A percentile compares a stretch with the other conserved stretches of the same genome.
These are phyloP conservation scores for Eudyptes chrysolophus DNA, from an alignment of 2,113 vertebrate genomes.

Conservation along the genomic window DNA sequence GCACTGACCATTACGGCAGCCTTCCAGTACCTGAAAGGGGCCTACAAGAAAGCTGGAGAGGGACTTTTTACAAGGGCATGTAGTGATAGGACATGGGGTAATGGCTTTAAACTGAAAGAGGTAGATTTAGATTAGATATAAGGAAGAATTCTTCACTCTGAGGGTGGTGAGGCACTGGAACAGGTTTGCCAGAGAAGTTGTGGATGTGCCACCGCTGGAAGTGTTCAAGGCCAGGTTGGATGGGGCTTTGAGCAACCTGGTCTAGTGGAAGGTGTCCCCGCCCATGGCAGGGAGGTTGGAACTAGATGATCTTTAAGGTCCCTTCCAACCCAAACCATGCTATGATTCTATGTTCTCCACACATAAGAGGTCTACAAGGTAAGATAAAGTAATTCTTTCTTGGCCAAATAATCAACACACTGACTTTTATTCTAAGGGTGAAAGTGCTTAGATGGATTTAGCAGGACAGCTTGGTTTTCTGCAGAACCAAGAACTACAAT, in stretches of 20 bases:
- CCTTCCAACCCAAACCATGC: neutral
- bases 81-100: neutral
- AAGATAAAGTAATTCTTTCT: neutral
- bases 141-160: neutral
- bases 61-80: neutral
- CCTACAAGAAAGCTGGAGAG: neutral
- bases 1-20: neutral
- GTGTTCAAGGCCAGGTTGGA: neutral
- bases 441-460: neutral
- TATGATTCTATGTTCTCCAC: neutral
- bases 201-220: neutral
- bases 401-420: neutral
- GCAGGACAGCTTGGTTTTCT: neutral
- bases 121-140: neutral
- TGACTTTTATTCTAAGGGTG: neutral
- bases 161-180: neutral
- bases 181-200: no score
- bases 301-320: neutral
- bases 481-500: neutral
- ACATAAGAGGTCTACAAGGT: neutral
- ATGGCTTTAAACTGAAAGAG: neutral
- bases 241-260: neutral
- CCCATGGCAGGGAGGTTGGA: neutral
- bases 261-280: neutral
- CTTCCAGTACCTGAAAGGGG: neutral